These are phyloP conservation scores for Eciton burchellii DNA, from an alignment of 1,140 invertebrate species.

Conservation along the genomic window DNA sequence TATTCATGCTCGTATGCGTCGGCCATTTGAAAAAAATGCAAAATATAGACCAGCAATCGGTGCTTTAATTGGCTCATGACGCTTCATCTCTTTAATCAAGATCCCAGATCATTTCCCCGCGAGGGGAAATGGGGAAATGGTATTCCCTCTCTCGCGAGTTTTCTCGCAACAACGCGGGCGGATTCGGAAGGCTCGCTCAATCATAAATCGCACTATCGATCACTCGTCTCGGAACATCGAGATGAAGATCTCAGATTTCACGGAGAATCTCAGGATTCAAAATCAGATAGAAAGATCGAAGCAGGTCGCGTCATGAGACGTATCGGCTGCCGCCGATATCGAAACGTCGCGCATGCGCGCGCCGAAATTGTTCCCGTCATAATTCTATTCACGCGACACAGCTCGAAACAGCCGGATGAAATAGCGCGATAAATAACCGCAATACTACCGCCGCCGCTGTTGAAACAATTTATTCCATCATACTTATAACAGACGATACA, in stretches of 20 bases:
- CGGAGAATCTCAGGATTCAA: too few species aligned
- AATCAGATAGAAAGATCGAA: too few species aligned
- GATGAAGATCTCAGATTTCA: too few species aligned
- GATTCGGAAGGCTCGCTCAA: too few species aligned
- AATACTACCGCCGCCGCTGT: background rate
- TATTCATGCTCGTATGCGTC: background rate
- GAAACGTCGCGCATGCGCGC: background rate
- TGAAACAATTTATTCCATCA: constrained; percentile 36
- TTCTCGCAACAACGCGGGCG: too few species aligned
- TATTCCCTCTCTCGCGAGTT: too few species aligned
- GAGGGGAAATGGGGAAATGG: too few species aligned
- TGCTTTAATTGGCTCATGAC: background rate
- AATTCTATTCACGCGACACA: background rate
- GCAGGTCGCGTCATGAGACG: too few species aligned
- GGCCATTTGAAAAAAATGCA: background rate
- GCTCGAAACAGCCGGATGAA: background rate
- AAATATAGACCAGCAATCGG: background rate
- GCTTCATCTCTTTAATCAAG: too few species aligned
- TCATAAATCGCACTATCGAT: too few species aligned
- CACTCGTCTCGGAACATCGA: too few species aligned
- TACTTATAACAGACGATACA: constrained; percentile 26
- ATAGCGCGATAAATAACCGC: constrained; percentile 22
- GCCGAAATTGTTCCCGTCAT: background rate
- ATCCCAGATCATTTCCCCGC: background rate
- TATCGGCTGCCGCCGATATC: too few species aligned